Percentiles rank a stretch among this genome's conserved stretches.
Evolutionary conservation across 2,113 vertebrate genomes (phyloP).

Genomic region (Peucedramus taeniatus): DNA sequence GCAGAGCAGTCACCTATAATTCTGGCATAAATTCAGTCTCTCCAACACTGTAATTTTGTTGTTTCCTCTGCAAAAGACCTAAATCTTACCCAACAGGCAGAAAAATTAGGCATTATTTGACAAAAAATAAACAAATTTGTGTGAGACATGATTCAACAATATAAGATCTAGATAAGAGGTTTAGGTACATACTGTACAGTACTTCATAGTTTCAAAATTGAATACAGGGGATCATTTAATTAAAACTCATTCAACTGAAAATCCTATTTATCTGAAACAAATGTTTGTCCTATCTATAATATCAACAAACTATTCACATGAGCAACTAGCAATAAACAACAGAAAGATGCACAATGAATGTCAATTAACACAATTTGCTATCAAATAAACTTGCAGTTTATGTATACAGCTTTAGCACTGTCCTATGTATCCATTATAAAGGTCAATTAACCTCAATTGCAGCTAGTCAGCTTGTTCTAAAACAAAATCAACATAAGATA

Average conservation of each 20-base stretch:
- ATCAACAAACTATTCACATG: slow-evolving; percentile 74
- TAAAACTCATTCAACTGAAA: slow-evolving; percentile 77
- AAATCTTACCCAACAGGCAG: neutral
- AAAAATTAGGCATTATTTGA: neutral
- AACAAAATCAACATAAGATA: slow-evolving; percentile 55
- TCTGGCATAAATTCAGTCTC: neutral
- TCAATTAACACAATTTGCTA: slow-evolving; percentile 73
- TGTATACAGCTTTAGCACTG: slow-evolving; percentile 38
- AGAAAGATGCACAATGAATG: slow-evolving; percentile 69
- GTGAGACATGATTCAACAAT: neutral
- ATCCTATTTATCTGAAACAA: slow-evolving; percentile 73
- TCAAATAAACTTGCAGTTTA: slow-evolving; percentile 62
- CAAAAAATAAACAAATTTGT: slow-evolving; percentile 24
- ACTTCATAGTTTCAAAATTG: slow-evolving; percentile 49
- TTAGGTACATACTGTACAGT: slow-evolving; percentile 21
- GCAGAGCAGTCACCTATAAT: neutral
- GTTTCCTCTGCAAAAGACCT: neutral
- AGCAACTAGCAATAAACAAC: slow-evolving; percentile 72
- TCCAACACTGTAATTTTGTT: neutral
- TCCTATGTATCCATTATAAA: slow-evolving; percentile 66
- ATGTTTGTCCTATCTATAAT: slow-evolving; percentile 69
- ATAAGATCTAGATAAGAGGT: slow-evolving; percentile 41
- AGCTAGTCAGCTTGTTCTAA: slow-evolving; percentile 58
- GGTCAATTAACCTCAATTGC: slow-evolving; percentile 44
- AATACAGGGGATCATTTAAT: slow-evolving; percentile 65